phyloP scores from a whole-genome alignment of 2,797 vertebrate genomes.

The Falco cherrug region DNA sequence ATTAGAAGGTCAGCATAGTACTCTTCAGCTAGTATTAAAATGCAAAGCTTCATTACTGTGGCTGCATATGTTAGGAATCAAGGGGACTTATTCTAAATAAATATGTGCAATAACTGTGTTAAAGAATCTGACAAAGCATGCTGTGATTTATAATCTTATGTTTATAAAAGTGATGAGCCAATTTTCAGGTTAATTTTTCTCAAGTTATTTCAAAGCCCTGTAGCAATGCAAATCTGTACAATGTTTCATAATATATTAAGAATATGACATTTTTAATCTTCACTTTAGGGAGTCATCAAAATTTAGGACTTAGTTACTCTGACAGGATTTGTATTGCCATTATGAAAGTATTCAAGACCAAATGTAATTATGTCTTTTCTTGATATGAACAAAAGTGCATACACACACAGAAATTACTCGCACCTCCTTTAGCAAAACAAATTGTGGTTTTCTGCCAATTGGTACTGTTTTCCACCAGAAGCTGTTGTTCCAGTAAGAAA shows the following conservation, averaged over 20 bases:
- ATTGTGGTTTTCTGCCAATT: background rate
- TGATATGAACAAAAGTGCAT: background rate
- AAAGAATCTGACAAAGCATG: conserved; percentile 1
- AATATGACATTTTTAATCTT: conserved; percentile 53
- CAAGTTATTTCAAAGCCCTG: conserved; percentile 37
- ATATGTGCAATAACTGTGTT: background rate
- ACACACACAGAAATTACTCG: background rate
- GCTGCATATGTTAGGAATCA: background rate
- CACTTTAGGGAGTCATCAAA: conserved; percentile 32
- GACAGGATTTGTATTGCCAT: conserved; percentile 24
- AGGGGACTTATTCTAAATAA: background rate
- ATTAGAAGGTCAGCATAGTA: background rate
- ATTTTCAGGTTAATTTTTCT: conserved; percentile 48
- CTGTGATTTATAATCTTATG: background rate
- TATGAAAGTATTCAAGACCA: conserved; percentile 5
- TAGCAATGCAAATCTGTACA: conserved; percentile 13
- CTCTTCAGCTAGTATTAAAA: background rate
- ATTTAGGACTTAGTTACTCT: conserved; percentile 32
- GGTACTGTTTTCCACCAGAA: background rate
- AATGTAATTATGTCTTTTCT: conserved; percentile 13
- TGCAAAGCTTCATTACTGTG: background rate
- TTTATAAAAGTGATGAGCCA: background rate
- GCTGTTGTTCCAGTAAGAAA: background rate
- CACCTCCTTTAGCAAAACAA: background rate
- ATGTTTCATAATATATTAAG: conserved; percentile 22